Evolutionary conservation across 53 echinoderm and acorn worm genomes (phyloP).

Genomic region (Crossaster papposus): DNA sequence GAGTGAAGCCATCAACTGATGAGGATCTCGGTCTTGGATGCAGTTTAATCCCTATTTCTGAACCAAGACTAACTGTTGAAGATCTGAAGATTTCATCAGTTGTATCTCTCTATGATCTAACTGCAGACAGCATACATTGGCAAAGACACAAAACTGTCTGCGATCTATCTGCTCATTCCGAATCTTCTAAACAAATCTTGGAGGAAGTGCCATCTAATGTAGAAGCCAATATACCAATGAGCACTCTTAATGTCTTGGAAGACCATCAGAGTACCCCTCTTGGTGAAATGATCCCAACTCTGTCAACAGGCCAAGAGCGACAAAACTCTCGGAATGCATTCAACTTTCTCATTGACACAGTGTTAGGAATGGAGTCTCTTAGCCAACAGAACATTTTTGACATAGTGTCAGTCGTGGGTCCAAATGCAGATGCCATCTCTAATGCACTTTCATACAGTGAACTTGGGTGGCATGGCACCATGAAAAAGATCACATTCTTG

Average conservation of each 20-base stretch:
- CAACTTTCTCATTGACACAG: not conserved
- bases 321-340: not conserved
- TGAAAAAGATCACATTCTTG: conserved; percentile 18
- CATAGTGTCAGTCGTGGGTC: not conserved
- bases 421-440: not conserved
- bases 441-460: not conserved
- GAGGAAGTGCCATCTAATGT: not conserved
- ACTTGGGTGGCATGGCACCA: not conserved
- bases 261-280: not conserved
- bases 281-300: not conserved
- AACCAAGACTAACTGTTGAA: conserved; percentile 43
- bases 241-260: not conserved
- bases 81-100: conserved; percentile 47
- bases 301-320: not conserved
- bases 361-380: not conserved
- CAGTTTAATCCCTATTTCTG: not conserved
- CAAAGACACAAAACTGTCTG: not conserved
- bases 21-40: not conserved
- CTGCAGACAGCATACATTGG: not conserved
- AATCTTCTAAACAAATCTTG: not conserved
- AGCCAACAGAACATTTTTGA: not conserved
- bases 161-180: not conserved
- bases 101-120: conserved; percentile 8
- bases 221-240: not conserved
- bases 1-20: not conserved